phyloP scores from a whole-genome alignment of 2,113 vertebrate species.

The Tapirus terrestris region DNA sequence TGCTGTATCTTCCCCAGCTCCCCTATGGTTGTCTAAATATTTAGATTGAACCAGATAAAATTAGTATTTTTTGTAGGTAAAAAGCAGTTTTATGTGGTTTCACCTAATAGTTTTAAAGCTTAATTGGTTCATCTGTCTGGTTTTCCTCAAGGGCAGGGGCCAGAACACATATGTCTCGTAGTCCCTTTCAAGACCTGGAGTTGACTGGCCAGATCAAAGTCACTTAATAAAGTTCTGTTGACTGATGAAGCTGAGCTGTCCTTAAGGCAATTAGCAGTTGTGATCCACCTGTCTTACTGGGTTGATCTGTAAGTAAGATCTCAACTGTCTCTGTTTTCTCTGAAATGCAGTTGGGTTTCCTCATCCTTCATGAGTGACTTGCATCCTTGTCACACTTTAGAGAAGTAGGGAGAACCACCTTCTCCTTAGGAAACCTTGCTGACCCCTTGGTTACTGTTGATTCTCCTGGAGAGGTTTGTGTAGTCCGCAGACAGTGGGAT shows the following conservation, averaged over 20 bases:
- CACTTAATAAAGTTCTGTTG: constrained; percentile 29
- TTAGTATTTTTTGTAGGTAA: constrained; percentile 3
- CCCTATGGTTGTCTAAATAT: background rate
- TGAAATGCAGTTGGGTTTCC: background rate
- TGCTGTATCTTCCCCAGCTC: background rate
- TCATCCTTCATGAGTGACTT: background rate
- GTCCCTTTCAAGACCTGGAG: background rate
- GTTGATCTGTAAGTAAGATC: background rate
- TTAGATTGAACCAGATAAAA: background rate
- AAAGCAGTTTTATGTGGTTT: background rate
- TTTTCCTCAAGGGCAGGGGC: background rate
- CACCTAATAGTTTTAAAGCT: constrained; percentile 21
- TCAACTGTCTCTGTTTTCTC: background rate
- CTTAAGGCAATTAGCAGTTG: background rate
- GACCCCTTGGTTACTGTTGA: background rate
- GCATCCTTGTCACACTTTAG: background rate
- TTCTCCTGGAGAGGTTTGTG: background rate
- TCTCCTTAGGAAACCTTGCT: background rate
- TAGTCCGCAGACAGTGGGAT: background rate
- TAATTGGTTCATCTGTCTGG: background rate
- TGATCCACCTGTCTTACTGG: background rate
- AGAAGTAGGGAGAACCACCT: background rate
- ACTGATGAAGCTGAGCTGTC: constrained; percentile 24
- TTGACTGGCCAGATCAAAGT: background rate
- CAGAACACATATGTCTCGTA: background rate